Conservation (phyloP, 2,797 vertebrate species). For the Capromys pilorides region DNA sequence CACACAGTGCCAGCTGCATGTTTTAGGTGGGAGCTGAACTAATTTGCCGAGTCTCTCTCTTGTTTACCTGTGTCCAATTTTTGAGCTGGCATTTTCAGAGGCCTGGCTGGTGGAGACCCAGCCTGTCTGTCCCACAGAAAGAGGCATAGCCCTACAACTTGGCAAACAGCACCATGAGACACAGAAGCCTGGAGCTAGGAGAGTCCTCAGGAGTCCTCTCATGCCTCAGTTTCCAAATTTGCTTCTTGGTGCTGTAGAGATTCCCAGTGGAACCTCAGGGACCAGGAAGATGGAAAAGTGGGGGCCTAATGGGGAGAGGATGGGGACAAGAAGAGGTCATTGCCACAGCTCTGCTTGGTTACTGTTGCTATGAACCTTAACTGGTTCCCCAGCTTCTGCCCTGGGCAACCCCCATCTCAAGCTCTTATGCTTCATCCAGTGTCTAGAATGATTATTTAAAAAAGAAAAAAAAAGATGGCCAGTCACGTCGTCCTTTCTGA, state of each 20-base stretch:
- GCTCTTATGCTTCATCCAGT: not conserved
- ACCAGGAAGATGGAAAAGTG: not conserved
- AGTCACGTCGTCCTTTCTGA: not conserved
- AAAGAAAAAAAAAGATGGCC: not conserved
- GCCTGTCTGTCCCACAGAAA: not conserved
- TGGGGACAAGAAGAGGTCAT: not conserved
- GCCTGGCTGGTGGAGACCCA: not conserved
- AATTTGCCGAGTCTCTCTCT: not conserved
- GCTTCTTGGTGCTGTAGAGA: not conserved
- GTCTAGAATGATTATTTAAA: not conserved
- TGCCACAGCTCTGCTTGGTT: fast-evolving
- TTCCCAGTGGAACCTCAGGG: not conserved
- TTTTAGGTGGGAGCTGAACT: not conserved
- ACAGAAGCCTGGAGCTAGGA: not conserved
- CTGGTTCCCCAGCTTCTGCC: not conserved
- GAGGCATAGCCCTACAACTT: not conserved
- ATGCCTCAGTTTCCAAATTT: not conserved
- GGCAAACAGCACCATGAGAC: no score
- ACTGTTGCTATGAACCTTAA: not conserved
- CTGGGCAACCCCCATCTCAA: not conserved
- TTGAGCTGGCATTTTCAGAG: not conserved
- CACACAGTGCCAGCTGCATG: not conserved
- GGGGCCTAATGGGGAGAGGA: not conserved
- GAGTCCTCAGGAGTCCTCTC: not conserved
- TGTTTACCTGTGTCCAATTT: not conserved